These are phyloP conservation scores for Lagodon rhomboides DNA, from an alignment of 2,797 vertebrate species.

Conservation along the genomic window DNA sequence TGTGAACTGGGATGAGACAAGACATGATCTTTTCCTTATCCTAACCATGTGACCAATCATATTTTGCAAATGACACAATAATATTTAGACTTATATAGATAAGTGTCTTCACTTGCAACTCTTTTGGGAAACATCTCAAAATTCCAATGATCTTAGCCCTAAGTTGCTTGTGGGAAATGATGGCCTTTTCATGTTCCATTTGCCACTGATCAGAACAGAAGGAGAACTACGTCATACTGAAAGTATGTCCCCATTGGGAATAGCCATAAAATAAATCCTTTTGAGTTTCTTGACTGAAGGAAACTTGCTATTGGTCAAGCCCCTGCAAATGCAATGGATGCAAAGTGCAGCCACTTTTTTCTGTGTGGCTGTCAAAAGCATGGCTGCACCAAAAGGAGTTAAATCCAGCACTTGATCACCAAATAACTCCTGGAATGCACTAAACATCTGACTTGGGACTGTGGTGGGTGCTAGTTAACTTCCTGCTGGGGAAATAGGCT, in stretches of 20 bases:
- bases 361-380: background rate
- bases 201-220: background rate
- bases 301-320: background rate
- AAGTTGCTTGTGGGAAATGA: background rate
- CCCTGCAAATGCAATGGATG: background rate
- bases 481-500: constrained; percentile 75
- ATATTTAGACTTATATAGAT: background rate
- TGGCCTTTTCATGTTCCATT: background rate
- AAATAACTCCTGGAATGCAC: constrained; percentile 42
- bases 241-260: background rate
- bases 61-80: background rate
- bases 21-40: too few species aligned
- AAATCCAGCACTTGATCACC: constrained; percentile 45
- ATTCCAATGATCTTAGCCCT: background rate
- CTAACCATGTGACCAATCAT: background rate
- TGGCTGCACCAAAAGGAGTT: background rate
- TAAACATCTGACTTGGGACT: constrained; percentile 60
- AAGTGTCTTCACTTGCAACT: background rate
- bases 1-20: too few species aligned
- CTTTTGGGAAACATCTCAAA: background rate
- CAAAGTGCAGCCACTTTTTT: constrained; percentile 30
- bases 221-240: background rate
- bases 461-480: constrained; percentile 70
- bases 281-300: background rate
- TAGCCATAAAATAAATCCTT: background rate